Percentiles rank a stretch among this genome's conserved stretches.
Conservation (phyloP, 2,888 invertebrate genomes). For the Drosophila meridiana region DNA sequence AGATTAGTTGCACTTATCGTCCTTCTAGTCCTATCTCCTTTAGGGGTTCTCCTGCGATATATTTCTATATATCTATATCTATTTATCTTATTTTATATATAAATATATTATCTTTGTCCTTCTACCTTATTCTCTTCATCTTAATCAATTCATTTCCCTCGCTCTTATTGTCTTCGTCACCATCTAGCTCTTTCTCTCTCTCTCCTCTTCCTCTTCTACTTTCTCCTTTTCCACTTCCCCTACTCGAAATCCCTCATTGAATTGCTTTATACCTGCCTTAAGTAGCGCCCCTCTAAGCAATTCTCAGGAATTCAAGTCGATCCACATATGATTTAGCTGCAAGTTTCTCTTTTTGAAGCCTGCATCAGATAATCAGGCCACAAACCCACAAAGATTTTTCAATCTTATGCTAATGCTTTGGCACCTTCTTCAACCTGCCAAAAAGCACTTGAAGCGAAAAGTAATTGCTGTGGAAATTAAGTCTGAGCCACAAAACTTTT, state of each 20-base stretch:
- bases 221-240: background rate
- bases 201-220: background rate
- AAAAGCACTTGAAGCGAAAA: constrained; percentile 6
- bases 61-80: background rate
- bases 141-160: background rate
- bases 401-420: constrained; percentile 7
- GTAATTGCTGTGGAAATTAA: constrained; percentile 11
- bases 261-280: background rate
- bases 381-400: background rate
- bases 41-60: no score
- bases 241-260: background rate
- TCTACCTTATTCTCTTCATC: background rate
- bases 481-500: constrained; percentile 37
- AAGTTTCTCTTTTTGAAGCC: background rate
- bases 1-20: no score
- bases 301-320: background rate
- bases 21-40: no score
- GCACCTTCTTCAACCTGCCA: constrained; percentile 1
- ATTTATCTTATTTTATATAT: background rate
- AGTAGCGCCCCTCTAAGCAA: constrained; percentile 4
- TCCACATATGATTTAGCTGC: background rate
- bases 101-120: background rate
- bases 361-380: background rate
- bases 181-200: background rate
- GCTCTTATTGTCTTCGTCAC: background rate